phyloP scores from a whole-genome alignment of 1,140 invertebrate species.

The Neodiprion lecontei region DNA sequence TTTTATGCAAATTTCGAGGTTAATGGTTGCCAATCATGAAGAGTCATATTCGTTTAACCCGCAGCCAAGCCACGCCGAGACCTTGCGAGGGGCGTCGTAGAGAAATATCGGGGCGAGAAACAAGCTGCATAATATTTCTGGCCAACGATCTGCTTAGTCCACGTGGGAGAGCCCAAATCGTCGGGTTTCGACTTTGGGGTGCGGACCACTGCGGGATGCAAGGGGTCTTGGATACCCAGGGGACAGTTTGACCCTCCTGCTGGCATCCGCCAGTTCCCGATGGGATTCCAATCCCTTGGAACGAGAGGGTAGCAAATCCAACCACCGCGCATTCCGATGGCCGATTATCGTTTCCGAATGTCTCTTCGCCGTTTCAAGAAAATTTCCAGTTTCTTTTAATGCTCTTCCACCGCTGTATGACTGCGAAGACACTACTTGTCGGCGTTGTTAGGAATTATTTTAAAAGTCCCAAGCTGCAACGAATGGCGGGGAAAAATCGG shows the following conservation, averaged over 20 bases:
- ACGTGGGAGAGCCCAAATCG: background rate
- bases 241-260: background rate
- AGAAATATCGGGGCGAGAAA: background rate
- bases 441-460: too few species aligned
- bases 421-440: too few species aligned
- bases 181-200: background rate
- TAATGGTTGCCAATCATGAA: constrained; percentile 1
- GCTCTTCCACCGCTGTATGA: too few species aligned
- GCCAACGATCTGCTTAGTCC: background rate
- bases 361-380: too few species aligned
- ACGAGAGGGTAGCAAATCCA: background rate
- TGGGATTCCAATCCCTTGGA: background rate
- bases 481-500: too few species aligned
- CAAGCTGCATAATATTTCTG: constrained; percentile 4
- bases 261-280: background rate
- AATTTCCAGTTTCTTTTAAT: too few species aligned
- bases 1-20: background rate
- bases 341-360: too few species aligned
- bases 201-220: background rate
- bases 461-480: too few species aligned
- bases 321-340: too few species aligned
- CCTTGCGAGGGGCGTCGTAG: background rate
- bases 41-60: background rate
- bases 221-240: background rate
- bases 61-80: background rate